Percentiles rank a stretch among this genome's conserved stretches.
Evolutionary conservation across 2,113 vertebrate genomes (phyloP).

Genomic region (Gasterosteus nipponicus): DNA sequence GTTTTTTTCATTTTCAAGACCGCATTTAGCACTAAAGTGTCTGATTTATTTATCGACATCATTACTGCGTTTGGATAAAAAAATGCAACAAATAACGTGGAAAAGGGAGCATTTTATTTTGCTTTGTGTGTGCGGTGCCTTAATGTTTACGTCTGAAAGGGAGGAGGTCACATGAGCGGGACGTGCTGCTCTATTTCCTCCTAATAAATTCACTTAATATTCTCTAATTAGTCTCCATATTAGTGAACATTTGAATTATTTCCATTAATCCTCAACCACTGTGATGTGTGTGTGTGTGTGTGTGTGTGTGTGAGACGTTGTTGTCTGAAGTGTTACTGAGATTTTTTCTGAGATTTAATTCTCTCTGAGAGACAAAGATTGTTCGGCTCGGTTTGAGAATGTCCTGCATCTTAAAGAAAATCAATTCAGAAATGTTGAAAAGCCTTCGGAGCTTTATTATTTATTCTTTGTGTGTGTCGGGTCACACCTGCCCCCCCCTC

Average conservation of each 20-base stretch:
- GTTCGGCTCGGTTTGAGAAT: slow-evolving; percentile 8
- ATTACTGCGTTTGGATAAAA: background rate
- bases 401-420: slow-evolving; percentile 12
- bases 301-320: slow-evolving; percentile 10
- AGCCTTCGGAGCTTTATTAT: slow-evolving; percentile 1
- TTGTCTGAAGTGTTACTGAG: slow-evolving; percentile 43
- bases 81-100: background rate
- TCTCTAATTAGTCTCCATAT: no score
- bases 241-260: no score
- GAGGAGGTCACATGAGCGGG: background rate
- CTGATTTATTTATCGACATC: background rate
- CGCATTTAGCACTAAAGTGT: background rate
- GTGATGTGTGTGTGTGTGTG: background rate
- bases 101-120: no score
- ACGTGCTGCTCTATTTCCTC: background rate
- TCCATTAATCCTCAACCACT: background rate
- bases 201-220: no score
- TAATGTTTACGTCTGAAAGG: background rate
- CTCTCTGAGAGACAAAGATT: slow-evolving; percentile 32
- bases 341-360: slow-evolving; percentile 46
- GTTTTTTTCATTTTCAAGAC: no score
- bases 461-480: background rate
- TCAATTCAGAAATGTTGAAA: slow-evolving; percentile 5
- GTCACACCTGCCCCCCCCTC: slow-evolving; percentile 53
- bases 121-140: no score